Evolutionary conservation across 2,797 vertebrate species (phyloP), one percentile per base, ranked within the genome.

Genomic region (Hafferia zeledoni): DNA sequence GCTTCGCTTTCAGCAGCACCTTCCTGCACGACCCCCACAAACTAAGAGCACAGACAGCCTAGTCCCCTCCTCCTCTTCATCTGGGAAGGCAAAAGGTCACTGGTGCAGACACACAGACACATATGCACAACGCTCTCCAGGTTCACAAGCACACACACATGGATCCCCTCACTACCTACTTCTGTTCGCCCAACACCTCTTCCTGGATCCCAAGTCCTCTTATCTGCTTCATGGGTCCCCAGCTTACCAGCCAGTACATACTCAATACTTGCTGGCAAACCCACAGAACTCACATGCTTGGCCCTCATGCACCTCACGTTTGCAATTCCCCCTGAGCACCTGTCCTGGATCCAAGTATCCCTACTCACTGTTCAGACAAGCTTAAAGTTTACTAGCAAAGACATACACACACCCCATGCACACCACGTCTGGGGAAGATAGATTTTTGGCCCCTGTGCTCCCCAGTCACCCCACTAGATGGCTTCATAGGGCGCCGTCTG

Each of bases 361-460:
- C 8, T 50, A 20, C 18, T 44, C 3, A 6, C 22, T 37, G 19
- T n/a, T 68, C 46, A 39, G 7, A 49, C 22, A 24, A 78, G 10
- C 7, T 50, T 79, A 31, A 74, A 41, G 13, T 60, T 24, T 70
- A 7, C 35, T 47, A 65, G 14, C 0, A 1, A 64, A 55, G 72
- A 10, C 23, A 27, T 6, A 15, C 5, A 2, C 1, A 1, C 13
- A 17, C 1, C 1, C 6, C 4, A 6, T 1, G 1, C 25, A 17
- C 1, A 1, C 16, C 30, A 33, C 8, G 11, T 13, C 56, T 69
- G 30, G n/a, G 47, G 13, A 55, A 20, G 17, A 46, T 10, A 53
- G 28, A 33, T 2, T 30, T 30, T 30, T 39, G 2, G n/a, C 25
- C 30, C 7, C 24, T 33, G 13, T 47, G 18, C 30, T 39, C n/a